Base-by-base conservation (phyloP, 2,797 vertebrate genomes). In the Trachops cirrhosus region DNA sequence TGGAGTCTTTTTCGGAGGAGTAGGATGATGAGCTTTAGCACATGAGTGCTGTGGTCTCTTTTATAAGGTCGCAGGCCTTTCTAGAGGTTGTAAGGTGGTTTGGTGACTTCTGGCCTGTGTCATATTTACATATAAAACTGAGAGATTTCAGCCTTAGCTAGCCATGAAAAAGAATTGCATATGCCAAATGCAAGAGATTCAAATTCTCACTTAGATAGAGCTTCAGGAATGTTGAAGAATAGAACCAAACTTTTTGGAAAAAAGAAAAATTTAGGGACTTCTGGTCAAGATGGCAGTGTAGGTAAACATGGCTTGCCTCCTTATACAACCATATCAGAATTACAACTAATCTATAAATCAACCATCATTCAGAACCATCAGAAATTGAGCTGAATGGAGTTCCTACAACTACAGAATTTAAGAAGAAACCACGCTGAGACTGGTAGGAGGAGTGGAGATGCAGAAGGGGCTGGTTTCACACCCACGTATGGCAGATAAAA, bases 201-300 rank as follows among this genome's bases (percentile, higher is more conserved):
- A 62, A 44, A 37, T 57, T 83, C 15, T 21, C 24, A 18, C 19
- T 16, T 24, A 29, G 46, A 44, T 24, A n/a, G 41, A 48, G 2
- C 70, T 82, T 73, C 84, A 77, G 24, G 67, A 91, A 71, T 37
- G 19, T 18, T 75, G 62, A 88, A 73, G 48, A 41, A 57, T 7
- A 71, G n/a, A 57, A 73, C 62, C 50, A 93, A 41, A 71, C 15
- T 32, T 91, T 37, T 32, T 46, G n/a, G 59, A 73, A 57, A 48
- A 89, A 95, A 67, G 24, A 77, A 48, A 77, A 22, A 34, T 70
- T 39, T 37, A 41, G 52, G 94, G 68, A 57, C 62, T 32, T 91
- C 62, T 14, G 14, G 32, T 64, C 32, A n/a, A 64, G 62, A n/a
- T 16, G 29, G 62, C 32, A 64, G 11, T n/a, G 14, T 16, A 64